Evolutionary conservation across 2,797 vertebrate genomes (phyloP), one percentile per base, ranked within the genome.

Genomic region (Hydrolagus colliei): DNA sequence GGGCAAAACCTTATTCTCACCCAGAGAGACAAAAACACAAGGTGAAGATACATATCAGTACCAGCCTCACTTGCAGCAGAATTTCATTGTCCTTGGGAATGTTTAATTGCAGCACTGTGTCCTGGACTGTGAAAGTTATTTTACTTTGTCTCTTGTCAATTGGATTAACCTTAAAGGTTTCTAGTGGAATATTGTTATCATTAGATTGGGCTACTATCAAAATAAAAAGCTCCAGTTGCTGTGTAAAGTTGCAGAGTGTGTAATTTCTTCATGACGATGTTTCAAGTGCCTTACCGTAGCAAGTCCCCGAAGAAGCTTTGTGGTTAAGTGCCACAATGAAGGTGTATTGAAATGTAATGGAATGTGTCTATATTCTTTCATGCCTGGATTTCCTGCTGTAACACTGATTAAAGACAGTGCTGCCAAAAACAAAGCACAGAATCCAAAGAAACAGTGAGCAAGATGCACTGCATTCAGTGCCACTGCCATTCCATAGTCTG

Each of bases 271-370:
- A 84, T 84, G 65, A 84, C 71, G 79, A 84, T 18, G 16, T 63
- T 84, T 84, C 65, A 84, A 84, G 65, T 84, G 41, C 18, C 32
- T 52, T 84, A 68, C 27, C 16, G 32, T 27, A 84, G 79, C 65
- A 68, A 18, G 9, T 68, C 79, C 79, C 65, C 68, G 65, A 84
- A 84, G 65, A 84, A 41, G 79, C 65, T 71, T 18, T 52, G 16
- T 41, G 79, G 62, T 71, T 84, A 41, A 84, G 65, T 80, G 79
- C 68, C 79, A 84, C 71, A 71, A 84, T 84, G 65, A 84, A 84
- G 63, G 79, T 84, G 79, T 68, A 84, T 84, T 68, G 65, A 84
- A 84, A 84, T n/a, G 65, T 84, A 80, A 80, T 80, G 78, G 63
- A 71, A 84, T 71, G 79, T 84, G 79, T 68, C 52, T 71, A 27